Conservation (phyloP, 2,113 vertebrate genomes). For the Poicephalus gulielmi region DNA sequence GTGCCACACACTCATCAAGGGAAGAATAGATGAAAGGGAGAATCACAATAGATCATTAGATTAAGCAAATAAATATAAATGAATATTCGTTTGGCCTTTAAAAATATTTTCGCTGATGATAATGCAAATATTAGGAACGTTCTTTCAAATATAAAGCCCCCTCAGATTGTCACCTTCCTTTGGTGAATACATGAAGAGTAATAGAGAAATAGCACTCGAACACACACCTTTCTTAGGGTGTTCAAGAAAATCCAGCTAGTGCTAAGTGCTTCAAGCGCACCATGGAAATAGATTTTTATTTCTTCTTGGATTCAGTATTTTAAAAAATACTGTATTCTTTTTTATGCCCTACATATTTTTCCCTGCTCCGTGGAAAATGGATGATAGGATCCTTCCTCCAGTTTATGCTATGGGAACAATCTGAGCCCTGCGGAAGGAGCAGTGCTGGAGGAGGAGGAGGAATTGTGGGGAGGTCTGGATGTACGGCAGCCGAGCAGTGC, state of each 20-base stretch:
- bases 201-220: slow-evolving; percentile 33
- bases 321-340: background rate
- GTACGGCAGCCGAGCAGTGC: fast-evolving
- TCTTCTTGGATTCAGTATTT: background rate
- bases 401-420: background rate
- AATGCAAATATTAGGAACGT: slow-evolving; percentile 68
- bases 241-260: slow-evolving; percentile 9
- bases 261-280: slow-evolving; percentile 18
- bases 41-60: slow-evolving; percentile 72
- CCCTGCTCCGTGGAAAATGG: slow-evolving; percentile 19
- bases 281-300: slow-evolving; percentile 58
- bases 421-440: background rate
- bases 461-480: background rate
- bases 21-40: slow-evolving; percentile 73
- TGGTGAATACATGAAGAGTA: slow-evolving; percentile 37
- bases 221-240: background rate
- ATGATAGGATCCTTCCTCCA: slow-evolving; percentile 17
- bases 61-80: slow-evolving; percentile 78
- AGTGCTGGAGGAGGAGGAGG: background rate
- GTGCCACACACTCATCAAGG: slow-evolving; percentile 64
- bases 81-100: slow-evolving; percentile 72
- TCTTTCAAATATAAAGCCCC: slow-evolving; percentile 56
- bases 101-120: slow-evolving; percentile 74
- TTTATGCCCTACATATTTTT: slow-evolving; percentile 28
- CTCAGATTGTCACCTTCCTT: slow-evolving; percentile 35